Percentiles rank a stretch among this genome's conserved stretches.
These are phyloP conservation scores for Setophaga kirtlandii DNA, from an alignment of 2,113 vertebrate genomes.

Conservation along the genomic window DNA sequence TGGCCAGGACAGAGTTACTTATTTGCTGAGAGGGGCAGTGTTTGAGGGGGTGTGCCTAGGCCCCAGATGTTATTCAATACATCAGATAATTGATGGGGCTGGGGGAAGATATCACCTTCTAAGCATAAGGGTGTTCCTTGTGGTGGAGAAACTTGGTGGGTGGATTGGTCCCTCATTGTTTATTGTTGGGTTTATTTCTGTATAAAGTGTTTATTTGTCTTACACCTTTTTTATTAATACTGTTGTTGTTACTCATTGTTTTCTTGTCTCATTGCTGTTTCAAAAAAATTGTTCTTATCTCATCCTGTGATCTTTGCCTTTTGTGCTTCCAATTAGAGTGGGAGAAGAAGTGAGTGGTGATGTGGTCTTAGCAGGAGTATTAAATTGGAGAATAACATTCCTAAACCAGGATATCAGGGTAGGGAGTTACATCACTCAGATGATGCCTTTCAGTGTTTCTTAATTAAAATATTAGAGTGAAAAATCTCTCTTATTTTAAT, in stretches of 20 bases:
- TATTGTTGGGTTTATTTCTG: not conserved
- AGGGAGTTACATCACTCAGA: not conserved
- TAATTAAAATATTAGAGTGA: not conserved
- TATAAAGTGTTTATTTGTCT: not conserved
- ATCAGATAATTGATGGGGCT: fast-evolving
- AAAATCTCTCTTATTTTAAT: not conserved
- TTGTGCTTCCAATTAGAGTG: not conserved
- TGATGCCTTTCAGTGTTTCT: not conserved
- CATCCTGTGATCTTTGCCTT: not conserved
- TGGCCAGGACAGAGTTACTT: not conserved
- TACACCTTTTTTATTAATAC: not conserved
- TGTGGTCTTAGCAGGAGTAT: not conserved
- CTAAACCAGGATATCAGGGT: not conserved
- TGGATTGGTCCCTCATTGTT: not conserved
- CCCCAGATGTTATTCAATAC: not conserved
- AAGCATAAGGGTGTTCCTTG: not conserved
- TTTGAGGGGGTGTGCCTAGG: not conserved
- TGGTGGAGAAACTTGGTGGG: not conserved
- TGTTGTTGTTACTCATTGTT: not conserved
- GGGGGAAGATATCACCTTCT: too few relatives aligned
- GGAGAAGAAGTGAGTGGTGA: not conserved
- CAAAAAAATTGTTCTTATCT: not conserved
- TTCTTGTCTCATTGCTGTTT: not conserved
- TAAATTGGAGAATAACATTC: not conserved
- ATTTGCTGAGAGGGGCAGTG: not conserved